phyloP scores from a whole-genome alignment of 2,113 vertebrate species.

The Cranoglanis bouderius region DNA sequence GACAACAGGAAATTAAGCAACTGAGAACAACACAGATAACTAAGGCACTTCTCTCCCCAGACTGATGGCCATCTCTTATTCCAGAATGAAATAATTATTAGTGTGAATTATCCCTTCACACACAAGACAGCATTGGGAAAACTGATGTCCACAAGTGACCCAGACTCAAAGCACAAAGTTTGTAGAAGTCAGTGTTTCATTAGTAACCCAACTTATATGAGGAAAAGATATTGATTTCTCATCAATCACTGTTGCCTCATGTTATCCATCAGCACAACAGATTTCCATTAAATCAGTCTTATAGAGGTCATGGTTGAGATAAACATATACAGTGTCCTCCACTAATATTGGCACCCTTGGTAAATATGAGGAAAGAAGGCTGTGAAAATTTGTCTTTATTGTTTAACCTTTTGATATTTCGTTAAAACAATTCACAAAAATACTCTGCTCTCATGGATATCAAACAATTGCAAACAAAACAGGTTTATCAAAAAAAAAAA shows the following conservation, averaged over 20 bases:
- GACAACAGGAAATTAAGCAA: conserved; percentile 75
- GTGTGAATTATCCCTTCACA: conserved; percentile 54
- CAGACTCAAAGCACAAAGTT: conserved; percentile 37
- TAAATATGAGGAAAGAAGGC: too few species aligned
- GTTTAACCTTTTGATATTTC: too few species aligned
- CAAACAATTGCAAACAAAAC: too few species aligned
- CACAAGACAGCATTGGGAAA: conserved; percentile 46
- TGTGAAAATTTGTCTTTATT: too few species aligned
- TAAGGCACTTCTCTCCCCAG: conserved; percentile 50
- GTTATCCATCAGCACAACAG: not conserved
- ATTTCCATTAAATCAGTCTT: not conserved
- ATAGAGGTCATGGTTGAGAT: not conserved
- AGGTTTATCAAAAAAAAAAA: too few species aligned
- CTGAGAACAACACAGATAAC: conserved; percentile 35
- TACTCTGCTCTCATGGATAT: too few species aligned
- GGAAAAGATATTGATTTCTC: not conserved
- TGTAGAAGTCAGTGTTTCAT: not conserved
- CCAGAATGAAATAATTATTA: too few species aligned
- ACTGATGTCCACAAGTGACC: conserved; percentile 55
- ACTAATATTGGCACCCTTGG: too few species aligned
- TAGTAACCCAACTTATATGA: not conserved
- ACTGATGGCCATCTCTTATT: conserved; percentile 60
- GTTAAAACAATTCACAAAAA: too few species aligned
- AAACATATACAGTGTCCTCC: too few species aligned
- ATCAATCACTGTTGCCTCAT: not conserved